Evolutionary conservation across 1,140 invertebrate genomes (phyloP).

Genomic region (Drosophila bocki): DNA sequence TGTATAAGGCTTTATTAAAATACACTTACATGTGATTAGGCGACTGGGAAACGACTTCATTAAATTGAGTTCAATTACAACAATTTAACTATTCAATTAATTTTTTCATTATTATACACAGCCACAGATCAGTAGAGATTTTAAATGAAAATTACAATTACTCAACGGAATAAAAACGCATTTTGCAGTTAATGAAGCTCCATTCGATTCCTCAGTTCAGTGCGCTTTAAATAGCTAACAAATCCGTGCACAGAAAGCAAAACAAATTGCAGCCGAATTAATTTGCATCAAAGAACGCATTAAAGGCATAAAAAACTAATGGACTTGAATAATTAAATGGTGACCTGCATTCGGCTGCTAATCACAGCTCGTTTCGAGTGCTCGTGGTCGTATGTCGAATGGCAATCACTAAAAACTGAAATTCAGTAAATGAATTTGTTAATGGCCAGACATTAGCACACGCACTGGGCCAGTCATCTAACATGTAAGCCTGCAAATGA

Average conservation of each 20-base stretch:
- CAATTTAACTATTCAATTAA: slow-evolving; percentile 11
- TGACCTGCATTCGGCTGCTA: slow-evolving; percentile 43
- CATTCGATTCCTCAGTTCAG: not conserved
- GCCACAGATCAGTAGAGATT: slow-evolving; percentile 6
- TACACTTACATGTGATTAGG: not conserved
- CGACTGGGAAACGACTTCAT: not conserved
- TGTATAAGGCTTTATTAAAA: not conserved
- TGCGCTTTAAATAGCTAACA: not conserved
- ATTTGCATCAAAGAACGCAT: slow-evolving; percentile 38
- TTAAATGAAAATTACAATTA: slow-evolving; percentile 8
- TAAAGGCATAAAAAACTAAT: slow-evolving; percentile 45
- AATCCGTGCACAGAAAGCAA: slow-evolving; percentile 19
- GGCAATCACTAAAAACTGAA: slow-evolving; percentile 15
- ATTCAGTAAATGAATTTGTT: slow-evolving; percentile 22
- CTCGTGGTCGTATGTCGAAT: slow-evolving; percentile 2
- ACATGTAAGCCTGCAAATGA: slow-evolving; percentile 14
- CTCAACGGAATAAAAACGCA: slow-evolving; percentile 11
- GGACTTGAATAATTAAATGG: slow-evolving; percentile 47
- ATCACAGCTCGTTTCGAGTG: slow-evolving; percentile 22
- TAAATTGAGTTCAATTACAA: slow-evolving; percentile 4
- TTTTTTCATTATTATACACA: slow-evolving; percentile 1
- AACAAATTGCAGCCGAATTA: slow-evolving; percentile 34
- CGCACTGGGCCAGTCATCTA: slow-evolving; percentile 4
- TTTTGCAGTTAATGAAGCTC: slow-evolving; percentile 22
- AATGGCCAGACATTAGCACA: slow-evolving; percentile 25